Evolutionary conservation across 2,797 vertebrate species (phyloP), one percentile per base, ranked within the genome.

Genomic region (Gastrophryne carolinensis): DNA sequence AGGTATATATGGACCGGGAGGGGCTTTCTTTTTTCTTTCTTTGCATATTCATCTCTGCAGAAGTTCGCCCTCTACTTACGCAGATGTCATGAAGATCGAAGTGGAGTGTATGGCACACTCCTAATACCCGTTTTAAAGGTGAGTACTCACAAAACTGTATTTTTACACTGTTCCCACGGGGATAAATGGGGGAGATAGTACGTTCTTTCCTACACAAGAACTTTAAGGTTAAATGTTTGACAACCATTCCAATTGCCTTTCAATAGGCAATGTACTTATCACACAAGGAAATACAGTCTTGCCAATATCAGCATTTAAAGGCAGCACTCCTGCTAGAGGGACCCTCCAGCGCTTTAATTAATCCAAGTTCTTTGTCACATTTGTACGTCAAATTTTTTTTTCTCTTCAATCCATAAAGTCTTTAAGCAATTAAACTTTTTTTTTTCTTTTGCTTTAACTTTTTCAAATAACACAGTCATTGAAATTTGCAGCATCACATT

Each of bases 291-390:
- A 67, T 68, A 50, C 29, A 60, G 23, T 32, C 24, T 68, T 64
- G 61, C 75, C 75, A 58, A 64, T 72, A 78, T 72, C 52, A n/a
- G 30, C 26, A 60, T 78, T 54, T 72, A 8, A 49, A 58, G 52
- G 52, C 52, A 50, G 39, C 49, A 30, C 30, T 34, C n/a, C 21
- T 50, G 64, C 32, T 47, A 35, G 56, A 70, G 11, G 57, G 57
- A 37, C 65, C 65, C 24, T 35, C 34, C 19, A 70, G 67, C 65
- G 41, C 26, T 65, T 78, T 72, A 78, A 78, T 72, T 72, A 78
- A 71, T 21, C 68, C 35, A 13, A 58, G 50, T 65, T 72, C 75
- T 34, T 75, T 66, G 61, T 77, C 37, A 57, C 19, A 72, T 72
- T 78, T 24, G 7, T 37, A 78, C 34, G 71, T 73, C 60, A 56